Evolutionary conservation across 2,113 vertebrate species (phyloP).

Genomic region (Spheniscus mendiculus): DNA sequence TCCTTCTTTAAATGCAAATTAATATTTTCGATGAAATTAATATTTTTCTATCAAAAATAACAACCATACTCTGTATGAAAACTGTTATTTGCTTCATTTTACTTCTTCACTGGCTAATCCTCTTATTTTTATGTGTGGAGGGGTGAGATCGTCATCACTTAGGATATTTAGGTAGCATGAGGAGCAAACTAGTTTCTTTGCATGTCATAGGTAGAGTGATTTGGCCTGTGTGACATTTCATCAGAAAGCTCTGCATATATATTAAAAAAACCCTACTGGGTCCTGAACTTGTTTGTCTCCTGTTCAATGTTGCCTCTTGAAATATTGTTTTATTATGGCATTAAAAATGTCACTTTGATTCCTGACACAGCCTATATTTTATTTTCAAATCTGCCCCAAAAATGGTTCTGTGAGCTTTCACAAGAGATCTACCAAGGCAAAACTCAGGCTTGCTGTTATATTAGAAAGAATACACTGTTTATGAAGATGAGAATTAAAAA

Average conservation of each 20-base stretch:
- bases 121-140: not conserved
- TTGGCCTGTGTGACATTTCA: not conserved
- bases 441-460: not conserved
- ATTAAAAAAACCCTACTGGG: accelerated
- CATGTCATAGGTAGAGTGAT: too few relatives aligned
- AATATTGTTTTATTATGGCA: not conserved
- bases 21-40: not conserved
- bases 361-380: not conserved
- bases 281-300: not conserved
- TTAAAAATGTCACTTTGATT: not conserved
- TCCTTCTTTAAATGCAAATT: not conserved
- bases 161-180: not conserved
- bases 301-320: not conserved
- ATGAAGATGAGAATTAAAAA: not conserved
- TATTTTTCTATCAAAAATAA: not conserved
- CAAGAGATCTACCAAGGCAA: not conserved
- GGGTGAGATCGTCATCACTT: not conserved
- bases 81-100: not conserved
- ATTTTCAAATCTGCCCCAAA: not conserved
- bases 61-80: not conserved
- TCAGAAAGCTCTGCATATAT: not conserved
- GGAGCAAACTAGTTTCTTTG: not conserved
- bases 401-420: not conserved
- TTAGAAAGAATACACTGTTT: not conserved
- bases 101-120: not conserved